Conservation (phyloP, 2,113 vertebrate species). For the Mugil cephalus region DNA sequence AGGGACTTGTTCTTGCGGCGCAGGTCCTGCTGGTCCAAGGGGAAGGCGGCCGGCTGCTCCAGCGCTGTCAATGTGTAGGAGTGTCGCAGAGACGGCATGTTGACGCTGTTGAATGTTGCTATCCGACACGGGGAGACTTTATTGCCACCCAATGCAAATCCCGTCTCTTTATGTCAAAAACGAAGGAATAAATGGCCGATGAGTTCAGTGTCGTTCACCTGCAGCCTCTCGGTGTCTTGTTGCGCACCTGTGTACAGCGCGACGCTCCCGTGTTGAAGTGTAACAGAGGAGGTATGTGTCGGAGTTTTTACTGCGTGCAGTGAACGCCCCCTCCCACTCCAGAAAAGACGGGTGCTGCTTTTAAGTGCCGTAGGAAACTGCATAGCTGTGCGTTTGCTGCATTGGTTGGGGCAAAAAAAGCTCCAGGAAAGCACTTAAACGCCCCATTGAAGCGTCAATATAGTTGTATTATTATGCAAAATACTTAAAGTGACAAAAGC, state of each 20-base stretch:
- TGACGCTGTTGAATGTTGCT: neutral
- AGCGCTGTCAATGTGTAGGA: slow-evolving; percentile 92
- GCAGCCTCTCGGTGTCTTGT: neutral
- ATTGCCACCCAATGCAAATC: slow-evolving; percentile 15
- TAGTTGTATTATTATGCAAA: too few relatives aligned
- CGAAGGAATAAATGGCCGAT: neutral
- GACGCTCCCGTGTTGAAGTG: neutral
- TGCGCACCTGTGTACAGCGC: neutral
- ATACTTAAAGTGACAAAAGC: too few relatives aligned
- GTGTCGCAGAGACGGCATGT: slow-evolving; percentile 88
- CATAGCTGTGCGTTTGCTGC: accelerated
- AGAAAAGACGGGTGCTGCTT: slow-evolving; percentile 27
- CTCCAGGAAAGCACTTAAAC: too few relatives aligned
- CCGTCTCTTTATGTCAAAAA: neutral
- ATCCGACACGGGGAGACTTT: neutral
- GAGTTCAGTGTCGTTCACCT: neutral
- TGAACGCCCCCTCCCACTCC: slow-evolving; percentile 48
- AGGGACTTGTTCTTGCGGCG: slow-evolving; percentile 81
- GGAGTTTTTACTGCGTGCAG: slow-evolving; percentile 50
- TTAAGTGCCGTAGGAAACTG: slow-evolving; percentile 31
- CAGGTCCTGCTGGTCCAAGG: slow-evolving; percentile 85
- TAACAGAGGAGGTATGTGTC: slow-evolving; percentile 3
- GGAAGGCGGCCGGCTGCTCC: slow-evolving; percentile 86
- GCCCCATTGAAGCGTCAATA: too few relatives aligned
- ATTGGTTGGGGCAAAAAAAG: neutral